Conservation (phyloP, 2,888 invertebrate genomes). For the Tipula confusa region DNA sequence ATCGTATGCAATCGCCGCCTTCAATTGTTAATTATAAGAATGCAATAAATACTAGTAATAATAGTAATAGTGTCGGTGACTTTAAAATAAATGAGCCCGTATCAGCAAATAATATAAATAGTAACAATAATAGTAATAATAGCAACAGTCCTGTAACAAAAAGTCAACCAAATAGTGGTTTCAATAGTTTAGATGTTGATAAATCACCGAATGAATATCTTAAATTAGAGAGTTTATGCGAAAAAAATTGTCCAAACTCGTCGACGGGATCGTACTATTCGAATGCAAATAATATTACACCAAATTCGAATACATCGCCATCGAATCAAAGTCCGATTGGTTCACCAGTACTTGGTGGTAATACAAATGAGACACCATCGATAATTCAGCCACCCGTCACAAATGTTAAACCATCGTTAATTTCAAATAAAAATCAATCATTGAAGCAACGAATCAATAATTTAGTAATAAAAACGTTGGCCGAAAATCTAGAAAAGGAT, state of each 20-base stretch:
- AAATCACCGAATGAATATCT: conserved; percentile 44
- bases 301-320: conserved; percentile 34
- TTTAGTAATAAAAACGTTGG: conserved; percentile 81
- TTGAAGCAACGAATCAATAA: conserved; percentile 84
- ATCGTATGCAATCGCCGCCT: conserved; percentile 32
- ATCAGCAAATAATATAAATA: conserved; percentile 38
- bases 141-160: conserved; percentile 35
- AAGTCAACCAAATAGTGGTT: conserved; percentile 48
- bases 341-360: conserved; percentile 41
- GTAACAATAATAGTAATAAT: conserved; percentile 28
- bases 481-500: conserved; percentile 69
- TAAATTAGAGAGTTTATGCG: conserved; percentile 49
- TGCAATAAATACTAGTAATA: conserved; percentile 36
- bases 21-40: conserved; percentile 33
- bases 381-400: not conserved
- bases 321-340: conserved; percentile 34
- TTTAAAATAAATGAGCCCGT: conserved; percentile 50
- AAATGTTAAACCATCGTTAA: conserved; percentile 41
- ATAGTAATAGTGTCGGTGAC: conserved; percentile 40
- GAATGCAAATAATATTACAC: conserved; percentile 51
- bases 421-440: conserved; percentile 58
- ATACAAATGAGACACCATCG: not conserved
- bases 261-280: conserved; percentile 59
- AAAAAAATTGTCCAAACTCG: conserved; percentile 52
- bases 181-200: conserved; percentile 43